Evolutionary conservation across 2,113 vertebrate genomes (phyloP), one percentile per base, ranked within the genome.

Genomic region (Hemicordylus capensis): DNA sequence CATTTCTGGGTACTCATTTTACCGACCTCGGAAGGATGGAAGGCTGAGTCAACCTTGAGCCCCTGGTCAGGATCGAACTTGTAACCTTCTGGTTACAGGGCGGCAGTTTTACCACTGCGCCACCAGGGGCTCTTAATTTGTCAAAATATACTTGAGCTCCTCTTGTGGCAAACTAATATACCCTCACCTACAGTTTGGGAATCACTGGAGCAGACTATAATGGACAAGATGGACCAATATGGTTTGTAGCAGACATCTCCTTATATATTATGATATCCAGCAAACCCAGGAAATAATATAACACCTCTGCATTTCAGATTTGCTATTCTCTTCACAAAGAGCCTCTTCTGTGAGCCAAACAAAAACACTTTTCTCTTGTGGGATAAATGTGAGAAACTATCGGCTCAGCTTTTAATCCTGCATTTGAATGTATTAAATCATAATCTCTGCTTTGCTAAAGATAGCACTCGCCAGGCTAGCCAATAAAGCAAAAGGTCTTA

Each of bases 361-460:
- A 91, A 92, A 54, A 92, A 70, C 69, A 31, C 28, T 28, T 63
- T 77, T 91, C 83, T 48, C 81, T 83, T 22, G 74, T 2, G 85
- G 61, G 56, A 73, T 66, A 83, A 76, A 83, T 0, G 78, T 77
- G 56, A 89, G 48, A 93, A 92, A 91, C 79, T 87, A 89, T 79
- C 84, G 90, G 83, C 70, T 83, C 44, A 74, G 34, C 64, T 85
- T 93, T 90, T 90, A 89, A 92, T 92, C 93, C 87, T 89, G 82
- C 84, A 76, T 39, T 85, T 88, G 59, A 90, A 89, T 93, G 90
- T 91, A 88, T 89, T 81, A 89, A 89, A 84, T 81, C 26, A 12
- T 91, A 87, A 92, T 66, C 44, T 80, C 74, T 4, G 44, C 66
- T 83, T 70, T 86, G 84, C 86, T 91, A 87, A 89, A 92, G 73